Evolutionary conservation across 2,113 vertebrate species (phyloP).

Genomic region (Ptilonorhynchus violaceus): DNA sequence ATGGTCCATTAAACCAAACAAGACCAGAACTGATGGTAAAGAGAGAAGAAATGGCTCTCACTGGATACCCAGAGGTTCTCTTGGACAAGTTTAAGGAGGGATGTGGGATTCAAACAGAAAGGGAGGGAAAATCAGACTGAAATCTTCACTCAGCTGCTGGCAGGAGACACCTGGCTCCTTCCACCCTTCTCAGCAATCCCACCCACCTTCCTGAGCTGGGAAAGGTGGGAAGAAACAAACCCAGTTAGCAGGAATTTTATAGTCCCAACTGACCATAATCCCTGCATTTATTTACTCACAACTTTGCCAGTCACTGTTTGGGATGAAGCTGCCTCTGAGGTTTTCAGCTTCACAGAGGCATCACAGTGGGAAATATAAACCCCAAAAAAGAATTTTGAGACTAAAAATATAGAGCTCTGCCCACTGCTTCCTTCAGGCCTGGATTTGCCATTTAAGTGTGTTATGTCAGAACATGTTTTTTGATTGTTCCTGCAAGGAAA

Average conservation of each 20-base stretch:
- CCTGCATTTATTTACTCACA: background rate
- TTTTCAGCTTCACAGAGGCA: background rate
- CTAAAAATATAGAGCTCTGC: background rate
- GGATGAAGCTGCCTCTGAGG: background rate
- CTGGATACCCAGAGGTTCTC: background rate
- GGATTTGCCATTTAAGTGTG: background rate
- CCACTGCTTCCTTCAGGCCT: background rate
- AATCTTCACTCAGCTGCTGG: background rate
- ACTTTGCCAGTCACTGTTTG: background rate
- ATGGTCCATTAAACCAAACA: background rate
- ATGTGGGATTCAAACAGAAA: background rate
- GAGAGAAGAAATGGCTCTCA: background rate
- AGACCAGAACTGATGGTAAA: background rate
- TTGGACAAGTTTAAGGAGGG: no score
- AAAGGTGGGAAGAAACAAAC: background rate
- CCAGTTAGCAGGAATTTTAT: background rate
- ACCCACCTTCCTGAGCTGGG: background rate
- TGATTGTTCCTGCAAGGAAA: background rate
- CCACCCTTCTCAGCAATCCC: background rate
- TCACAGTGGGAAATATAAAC: fast-evolving
- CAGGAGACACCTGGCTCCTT: background rate
- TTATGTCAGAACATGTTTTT: fast-evolving
- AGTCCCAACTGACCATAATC: background rate
- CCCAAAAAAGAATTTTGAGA: background rate
- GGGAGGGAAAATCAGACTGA: no score